Percentiles rank a stretch among this genome's conserved stretches.
Evolutionary conservation across 2,113 vertebrate species (phyloP).

Genomic region (Phyllostomus hastatus): DNA sequence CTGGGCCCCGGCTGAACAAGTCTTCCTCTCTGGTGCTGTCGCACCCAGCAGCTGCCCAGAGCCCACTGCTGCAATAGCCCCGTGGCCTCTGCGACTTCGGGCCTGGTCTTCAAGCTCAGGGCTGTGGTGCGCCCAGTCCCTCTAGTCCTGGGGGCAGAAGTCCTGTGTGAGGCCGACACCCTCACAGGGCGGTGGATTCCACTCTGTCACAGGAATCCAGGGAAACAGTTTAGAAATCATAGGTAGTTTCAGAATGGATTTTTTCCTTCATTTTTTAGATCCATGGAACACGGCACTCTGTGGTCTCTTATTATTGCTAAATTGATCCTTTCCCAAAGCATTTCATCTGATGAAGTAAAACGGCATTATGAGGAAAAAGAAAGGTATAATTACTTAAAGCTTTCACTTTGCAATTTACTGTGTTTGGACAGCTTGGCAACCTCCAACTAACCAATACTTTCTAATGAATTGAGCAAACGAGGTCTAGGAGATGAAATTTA

Average conservation of each 20-base stretch:
- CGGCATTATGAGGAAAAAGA: slow-evolving; percentile 85
- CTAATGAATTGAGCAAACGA: not conserved
- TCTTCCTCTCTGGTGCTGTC: not conserved
- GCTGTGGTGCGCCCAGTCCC: not conserved
- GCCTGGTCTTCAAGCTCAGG: not conserved
- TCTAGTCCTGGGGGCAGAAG: not conserved
- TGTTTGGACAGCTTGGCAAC: not conserved
- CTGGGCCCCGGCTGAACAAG: not conserved
- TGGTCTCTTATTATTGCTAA: slow-evolving; percentile 92
- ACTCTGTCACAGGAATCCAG: not conserved
- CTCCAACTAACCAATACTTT: not conserved
- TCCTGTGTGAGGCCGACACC: not conserved
- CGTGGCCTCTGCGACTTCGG: not conserved
- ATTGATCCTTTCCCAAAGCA: slow-evolving; percentile 77
- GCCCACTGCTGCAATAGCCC: not conserved
- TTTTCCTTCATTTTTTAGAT: slow-evolving; percentile 79
- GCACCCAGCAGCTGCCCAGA: not conserved
- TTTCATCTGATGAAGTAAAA: slow-evolving; percentile 77
- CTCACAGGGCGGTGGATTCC: not conserved
- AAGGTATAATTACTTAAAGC: slow-evolving; percentile 80
- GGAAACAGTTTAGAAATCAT: not conserved
- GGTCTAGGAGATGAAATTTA: not conserved
- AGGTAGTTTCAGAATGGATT: not conserved
- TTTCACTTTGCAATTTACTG: not conserved
- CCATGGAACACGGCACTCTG: slow-evolving; percentile 86